phyloP scores from a whole-genome alignment of 2,797 vertebrate genomes.

The Pseudomugil tenellus region DNA sequence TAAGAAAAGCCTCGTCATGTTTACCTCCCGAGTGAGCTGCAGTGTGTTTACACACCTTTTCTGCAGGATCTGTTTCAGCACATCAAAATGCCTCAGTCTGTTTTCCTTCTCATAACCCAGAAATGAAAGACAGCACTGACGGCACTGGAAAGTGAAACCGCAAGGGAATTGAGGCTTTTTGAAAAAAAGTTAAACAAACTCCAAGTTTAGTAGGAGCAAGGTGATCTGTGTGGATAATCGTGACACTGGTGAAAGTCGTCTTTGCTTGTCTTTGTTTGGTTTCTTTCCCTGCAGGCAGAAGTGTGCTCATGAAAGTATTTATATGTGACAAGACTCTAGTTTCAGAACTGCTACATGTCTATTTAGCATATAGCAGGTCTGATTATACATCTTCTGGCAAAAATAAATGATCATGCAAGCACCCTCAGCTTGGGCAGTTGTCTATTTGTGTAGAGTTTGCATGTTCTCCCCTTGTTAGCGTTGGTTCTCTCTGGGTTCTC shows the following conservation, averaged over 20 bases:
- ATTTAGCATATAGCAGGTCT: slow-evolving; percentile 3
- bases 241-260: slow-evolving; percentile 30
- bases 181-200: slow-evolving; percentile 70
- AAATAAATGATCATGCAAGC: too few species aligned
- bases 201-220: slow-evolving; percentile 48
- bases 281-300: slow-evolving; percentile 4
- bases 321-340: background rate
- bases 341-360: slow-evolving; percentile 7
- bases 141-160: slow-evolving; percentile 45
- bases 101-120: slow-evolving; percentile 68
- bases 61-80: slow-evolving; percentile 62
- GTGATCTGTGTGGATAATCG: slow-evolving; percentile 48
- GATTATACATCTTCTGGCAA: background rate
- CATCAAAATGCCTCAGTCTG: slow-evolving; percentile 61
- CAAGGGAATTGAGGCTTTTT: slow-evolving; percentile 56
- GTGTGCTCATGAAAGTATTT: slow-evolving; percentile 6
- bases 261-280: slow-evolving; percentile 27
- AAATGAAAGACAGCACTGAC: slow-evolving; percentile 62
- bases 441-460: too few species aligned
- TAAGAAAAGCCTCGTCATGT: slow-evolving; percentile 65
- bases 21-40: slow-evolving; percentile 60
- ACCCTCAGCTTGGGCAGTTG: too few species aligned
- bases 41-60: slow-evolving; percentile 72
- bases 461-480: too few species aligned
- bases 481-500: too few species aligned